phyloP scores from a whole-genome alignment of 2,888 invertebrate species.

The Andrena dorsata region DNA sequence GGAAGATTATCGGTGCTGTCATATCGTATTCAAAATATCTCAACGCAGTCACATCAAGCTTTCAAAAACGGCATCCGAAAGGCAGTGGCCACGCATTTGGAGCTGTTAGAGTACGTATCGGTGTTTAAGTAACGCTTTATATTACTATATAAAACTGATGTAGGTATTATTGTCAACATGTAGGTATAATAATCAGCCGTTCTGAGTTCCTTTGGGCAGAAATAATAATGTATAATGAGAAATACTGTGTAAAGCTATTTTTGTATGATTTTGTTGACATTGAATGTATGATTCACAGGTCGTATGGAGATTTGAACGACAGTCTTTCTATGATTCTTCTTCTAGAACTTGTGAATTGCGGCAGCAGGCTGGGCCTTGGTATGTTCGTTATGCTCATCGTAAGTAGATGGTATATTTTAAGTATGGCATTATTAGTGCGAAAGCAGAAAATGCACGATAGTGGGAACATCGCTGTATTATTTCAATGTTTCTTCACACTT shows the following conservation, averaged over 20 bases:
- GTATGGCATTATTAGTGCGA: not conserved
- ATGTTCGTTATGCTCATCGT: conserved; percentile 63
- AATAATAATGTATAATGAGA: not conserved
- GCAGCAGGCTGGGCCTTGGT: conserved; percentile 66
- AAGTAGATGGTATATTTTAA: not conserved
- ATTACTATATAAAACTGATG: too few species aligned
- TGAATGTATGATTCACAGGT: too few species aligned
- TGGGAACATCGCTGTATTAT: not conserved
- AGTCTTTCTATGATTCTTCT: conserved; percentile 69
- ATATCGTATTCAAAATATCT: too few species aligned
- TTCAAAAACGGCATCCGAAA: too few species aligned
- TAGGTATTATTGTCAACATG: too few species aligned
- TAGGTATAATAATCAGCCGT: conserved; percentile 19
- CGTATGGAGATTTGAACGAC: conserved; percentile 68
- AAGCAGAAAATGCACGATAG: not conserved
- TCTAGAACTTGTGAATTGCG: conserved; percentile 68
- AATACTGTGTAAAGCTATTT: not conserved
- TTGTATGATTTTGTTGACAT: too few species aligned
- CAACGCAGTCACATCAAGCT: too few species aligned
- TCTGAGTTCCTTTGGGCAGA: too few species aligned
- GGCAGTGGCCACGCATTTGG: too few species aligned
- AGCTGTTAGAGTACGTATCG: too few species aligned
- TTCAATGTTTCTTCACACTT: not conserved
- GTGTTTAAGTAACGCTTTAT: too few species aligned
- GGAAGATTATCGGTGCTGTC: too few species aligned